Evolutionary conservation across 2,888 invertebrate genomes (phyloP).

Genomic region (Scaptodrosophila latifasciaeformis): DNA sequence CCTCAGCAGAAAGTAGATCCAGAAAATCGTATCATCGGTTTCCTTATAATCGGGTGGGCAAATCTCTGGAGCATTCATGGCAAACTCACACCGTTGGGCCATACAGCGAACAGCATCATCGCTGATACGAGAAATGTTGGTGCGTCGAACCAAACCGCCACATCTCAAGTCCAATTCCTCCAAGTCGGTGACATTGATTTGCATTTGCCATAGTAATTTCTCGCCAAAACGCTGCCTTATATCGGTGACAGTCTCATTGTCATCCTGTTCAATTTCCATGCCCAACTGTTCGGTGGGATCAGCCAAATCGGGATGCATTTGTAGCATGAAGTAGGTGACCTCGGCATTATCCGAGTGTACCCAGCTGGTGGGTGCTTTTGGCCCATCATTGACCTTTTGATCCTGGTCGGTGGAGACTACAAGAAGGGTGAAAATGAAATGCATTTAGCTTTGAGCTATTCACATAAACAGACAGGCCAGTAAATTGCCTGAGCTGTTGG

Average conservation of each 20-base stretch:
- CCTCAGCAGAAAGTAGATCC: conserved; percentile 85
- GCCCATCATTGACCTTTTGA: too few species aligned
- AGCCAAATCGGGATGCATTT: conserved; percentile 85
- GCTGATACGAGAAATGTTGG: conserved; percentile 81
- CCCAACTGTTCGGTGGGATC: conserved; percentile 86
- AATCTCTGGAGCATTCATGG: conserved; percentile 84
- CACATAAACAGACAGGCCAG: conserved; percentile 23
- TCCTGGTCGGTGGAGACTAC: conserved; percentile 39
- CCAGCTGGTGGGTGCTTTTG: conserved; percentile 53
- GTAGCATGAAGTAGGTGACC: conserved; percentile 79
- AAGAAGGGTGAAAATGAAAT: background rate
- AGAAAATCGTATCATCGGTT: conserved; percentile 86
- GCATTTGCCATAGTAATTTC: conserved; percentile 79
- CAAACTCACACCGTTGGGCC: conserved; percentile 85
- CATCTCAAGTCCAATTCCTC: conserved; percentile 85
- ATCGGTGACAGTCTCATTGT: conserved; percentile 84
- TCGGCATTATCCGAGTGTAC: conserved; percentile 71
- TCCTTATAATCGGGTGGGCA: conserved; percentile 88
- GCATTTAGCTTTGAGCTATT: conserved; percentile 5
- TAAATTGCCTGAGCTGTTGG: conserved; percentile 27
- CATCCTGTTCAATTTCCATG: conserved; percentile 84
- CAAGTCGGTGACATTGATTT: conserved; percentile 84
- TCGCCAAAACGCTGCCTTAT: conserved; percentile 83
- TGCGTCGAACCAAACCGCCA: conserved; percentile 82
- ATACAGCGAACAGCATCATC: conserved; percentile 82